Evolutionary conservation across 2,113 vertebrate genomes (phyloP).

Genomic region (Nibea coibor): DNA sequence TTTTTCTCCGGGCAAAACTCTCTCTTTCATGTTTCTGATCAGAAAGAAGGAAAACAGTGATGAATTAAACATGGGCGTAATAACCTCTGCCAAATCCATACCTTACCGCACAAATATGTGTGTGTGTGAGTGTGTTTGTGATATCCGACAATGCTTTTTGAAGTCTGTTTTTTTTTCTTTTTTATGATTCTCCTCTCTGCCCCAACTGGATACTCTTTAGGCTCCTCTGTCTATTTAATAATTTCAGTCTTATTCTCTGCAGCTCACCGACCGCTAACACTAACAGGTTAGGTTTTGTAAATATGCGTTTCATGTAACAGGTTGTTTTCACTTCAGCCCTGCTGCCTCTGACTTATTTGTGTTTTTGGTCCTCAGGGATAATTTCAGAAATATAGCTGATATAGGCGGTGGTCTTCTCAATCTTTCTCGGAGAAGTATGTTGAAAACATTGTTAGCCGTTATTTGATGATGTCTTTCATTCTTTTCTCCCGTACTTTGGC

Average conservation of each 20-base stretch:
- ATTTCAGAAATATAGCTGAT: not conserved
- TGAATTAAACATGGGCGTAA: conserved; percentile 78
- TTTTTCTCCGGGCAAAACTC: conserved; percentile 71
- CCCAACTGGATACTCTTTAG: conserved; percentile 25
- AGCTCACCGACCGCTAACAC: not conserved
- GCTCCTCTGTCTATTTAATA: conserved; percentile 38
- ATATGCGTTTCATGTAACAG: conserved; percentile 49
- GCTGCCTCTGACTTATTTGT: not conserved
- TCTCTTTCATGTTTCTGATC: conserved; percentile 79
- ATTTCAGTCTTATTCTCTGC: conserved; percentile 7
- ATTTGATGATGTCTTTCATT: not conserved
- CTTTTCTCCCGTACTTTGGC: not conserved
- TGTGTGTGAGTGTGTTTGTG: conserved; percentile 1
- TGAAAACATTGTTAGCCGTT: not conserved
- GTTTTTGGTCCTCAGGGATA: not conserved
- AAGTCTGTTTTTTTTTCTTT: conserved; percentile 43
- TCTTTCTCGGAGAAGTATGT: not conserved
- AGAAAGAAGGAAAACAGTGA: conserved; percentile 78
- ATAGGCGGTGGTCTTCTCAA: too few relatives aligned
- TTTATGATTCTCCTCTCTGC: conserved; percentile 31
- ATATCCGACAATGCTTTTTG: conserved; percentile 63
- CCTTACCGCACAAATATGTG: conserved; percentile 28
- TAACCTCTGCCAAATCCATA: conserved; percentile 67
- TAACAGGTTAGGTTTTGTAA: conserved; percentile 52
- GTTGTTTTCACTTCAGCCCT: conserved; percentile 28